These are phyloP conservation scores for Procapra przewalskii DNA, from an alignment of 2,113 vertebrate species.

Conservation along the genomic window DNA sequence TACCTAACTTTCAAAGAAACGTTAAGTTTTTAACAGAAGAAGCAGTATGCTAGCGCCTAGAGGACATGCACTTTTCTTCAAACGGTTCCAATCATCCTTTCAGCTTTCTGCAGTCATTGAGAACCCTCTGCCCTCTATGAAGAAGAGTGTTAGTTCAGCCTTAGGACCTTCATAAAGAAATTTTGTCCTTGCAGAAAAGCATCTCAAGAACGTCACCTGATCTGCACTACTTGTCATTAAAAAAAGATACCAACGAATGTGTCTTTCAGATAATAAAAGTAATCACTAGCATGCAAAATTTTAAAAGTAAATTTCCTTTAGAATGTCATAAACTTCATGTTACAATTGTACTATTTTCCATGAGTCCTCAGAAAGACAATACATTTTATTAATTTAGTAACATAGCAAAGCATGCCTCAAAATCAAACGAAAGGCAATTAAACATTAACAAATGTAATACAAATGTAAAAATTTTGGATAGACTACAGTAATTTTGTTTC, in stretches of 20 bases:
- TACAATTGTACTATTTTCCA: neutral
- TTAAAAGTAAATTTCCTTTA: neutral
- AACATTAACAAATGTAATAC: neutral
- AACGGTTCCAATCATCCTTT: neutral
- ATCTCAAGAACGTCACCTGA: neutral
- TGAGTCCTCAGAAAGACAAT: neutral
- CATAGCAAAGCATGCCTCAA: slow-evolving; percentile 27
- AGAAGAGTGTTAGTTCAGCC: neutral
- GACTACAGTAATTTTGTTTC: neutral
- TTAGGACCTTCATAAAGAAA: neutral
- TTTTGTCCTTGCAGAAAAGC: neutral
- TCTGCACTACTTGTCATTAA: neutral
- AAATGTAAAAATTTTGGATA: neutral
- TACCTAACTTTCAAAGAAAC: neutral
- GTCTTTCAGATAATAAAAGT: neutral
- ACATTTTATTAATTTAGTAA: neutral
- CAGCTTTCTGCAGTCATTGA: neutral
- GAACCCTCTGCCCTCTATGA: neutral
- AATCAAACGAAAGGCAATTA: slow-evolving; percentile 34
- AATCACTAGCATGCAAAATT: neutral
- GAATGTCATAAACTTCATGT: neutral
- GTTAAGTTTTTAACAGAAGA: neutral
- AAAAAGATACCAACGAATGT: neutral
- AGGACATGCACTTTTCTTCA: neutral
- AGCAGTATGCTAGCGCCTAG: neutral